A percentile compares a stretch with the other conserved stretches of the same genome.
These are phyloP conservation scores for Chelonus formosanus DNA, from an alignment of 2,888 invertebrate genomes.

Conservation along the genomic window DNA sequence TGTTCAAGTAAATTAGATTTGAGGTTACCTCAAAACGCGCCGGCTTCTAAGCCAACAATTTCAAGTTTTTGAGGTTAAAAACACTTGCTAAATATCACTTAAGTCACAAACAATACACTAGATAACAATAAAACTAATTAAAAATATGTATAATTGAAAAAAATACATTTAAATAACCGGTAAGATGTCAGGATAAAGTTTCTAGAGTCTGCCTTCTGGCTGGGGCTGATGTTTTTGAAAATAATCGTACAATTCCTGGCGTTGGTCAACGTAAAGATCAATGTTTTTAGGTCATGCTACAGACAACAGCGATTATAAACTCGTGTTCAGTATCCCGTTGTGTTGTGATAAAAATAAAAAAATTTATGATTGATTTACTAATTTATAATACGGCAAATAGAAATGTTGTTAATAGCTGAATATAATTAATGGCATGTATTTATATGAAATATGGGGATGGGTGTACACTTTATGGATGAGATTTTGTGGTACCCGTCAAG, in stretches of 20 bases:
- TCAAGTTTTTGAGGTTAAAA: slow-evolving; percentile 33
- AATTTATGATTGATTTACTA: too few relatives aligned
- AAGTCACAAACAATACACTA: neutral
- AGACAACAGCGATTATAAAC: slow-evolving; percentile 29
- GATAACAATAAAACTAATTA: slow-evolving; percentile 8
- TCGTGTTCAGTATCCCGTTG: slow-evolving; percentile 33
- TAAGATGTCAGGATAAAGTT: slow-evolving; percentile 30
- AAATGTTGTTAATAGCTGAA: neutral
- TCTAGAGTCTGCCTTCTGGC: slow-evolving; percentile 53
- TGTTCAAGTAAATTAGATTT: slow-evolving; percentile 43
- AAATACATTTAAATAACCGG: slow-evolving; percentile 35
- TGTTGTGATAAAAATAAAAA: neutral
- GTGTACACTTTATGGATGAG: slow-evolving; percentile 25
- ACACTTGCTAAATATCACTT: neutral
- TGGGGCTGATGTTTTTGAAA: slow-evolving; percentile 63
- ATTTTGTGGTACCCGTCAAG: slow-evolving; percentile 36
- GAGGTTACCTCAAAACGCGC: slow-evolving; percentile 64
- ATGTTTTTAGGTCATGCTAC: slow-evolving; percentile 33
- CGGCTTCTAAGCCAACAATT: slow-evolving; percentile 54
- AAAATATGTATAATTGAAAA: slow-evolving; percentile 19
- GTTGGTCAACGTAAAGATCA: slow-evolving; percentile 43
- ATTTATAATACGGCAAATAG: neutral
- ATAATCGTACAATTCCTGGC: slow-evolving; percentile 49
- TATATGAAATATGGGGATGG: neutral
- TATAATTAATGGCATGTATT: slow-evolving; percentile 22